phyloP scores from a whole-genome alignment of 1,140 invertebrate species.

The Micrasema longulum region DNA sequence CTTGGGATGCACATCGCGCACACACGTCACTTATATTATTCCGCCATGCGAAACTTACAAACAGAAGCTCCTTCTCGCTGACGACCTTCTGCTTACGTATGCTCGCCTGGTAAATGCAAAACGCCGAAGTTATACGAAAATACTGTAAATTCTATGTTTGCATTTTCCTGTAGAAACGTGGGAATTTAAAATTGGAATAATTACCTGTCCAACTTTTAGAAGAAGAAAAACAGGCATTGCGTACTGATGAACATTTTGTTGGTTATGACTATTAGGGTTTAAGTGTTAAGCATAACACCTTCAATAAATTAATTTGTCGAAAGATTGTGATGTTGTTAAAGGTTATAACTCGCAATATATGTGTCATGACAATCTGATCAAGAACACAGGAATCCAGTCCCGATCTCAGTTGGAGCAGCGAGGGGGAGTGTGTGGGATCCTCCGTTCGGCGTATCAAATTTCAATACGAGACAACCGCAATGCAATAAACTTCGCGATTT shows the following conservation, averaged over 20 bases:
- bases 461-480: constrained; percentile 50
- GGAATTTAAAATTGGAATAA: no score
- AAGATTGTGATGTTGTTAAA: no score
- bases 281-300: no score
- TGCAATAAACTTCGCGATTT: constrained; percentile 53
- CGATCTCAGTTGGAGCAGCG: no score
- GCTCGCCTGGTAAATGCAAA: constrained; percentile 39
- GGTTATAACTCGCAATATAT: no score
- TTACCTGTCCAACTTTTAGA: no score
- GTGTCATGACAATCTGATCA: no score
- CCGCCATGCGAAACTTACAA: constrained; percentile 31
- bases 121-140: constrained; percentile 2
- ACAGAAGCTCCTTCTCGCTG: constrained; percentile 15
- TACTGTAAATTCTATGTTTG: constrained; percentile 5
- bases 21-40: constrained; percentile 49
- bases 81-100: constrained; percentile 37
- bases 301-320: no score
- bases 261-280: no score
- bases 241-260: no score
- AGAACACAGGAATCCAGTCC: no score
- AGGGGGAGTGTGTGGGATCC: constrained; percentile 36
- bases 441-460: constrained; percentile 50
- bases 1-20: constrained; percentile 41
- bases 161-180: constrained; percentile 16
- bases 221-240: no score